A percentile compares a stretch with the other conserved stretches of the same genome.
phyloP scores from a whole-genome alignment of 2,888 invertebrate species.

The Diachrysia chrysitis region DNA sequence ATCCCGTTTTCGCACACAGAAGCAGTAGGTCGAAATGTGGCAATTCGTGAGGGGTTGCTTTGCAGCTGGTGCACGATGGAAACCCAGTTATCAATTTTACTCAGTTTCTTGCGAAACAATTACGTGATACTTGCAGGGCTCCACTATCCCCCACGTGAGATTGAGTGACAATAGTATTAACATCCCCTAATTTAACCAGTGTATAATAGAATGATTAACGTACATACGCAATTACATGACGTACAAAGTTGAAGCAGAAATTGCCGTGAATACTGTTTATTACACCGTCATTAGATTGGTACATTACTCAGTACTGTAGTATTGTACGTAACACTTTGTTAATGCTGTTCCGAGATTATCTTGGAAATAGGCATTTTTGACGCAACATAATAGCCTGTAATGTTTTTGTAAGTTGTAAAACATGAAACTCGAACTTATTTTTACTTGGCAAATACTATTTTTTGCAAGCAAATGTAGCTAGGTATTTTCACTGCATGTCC shows the following conservation, averaged over 20 bases:
- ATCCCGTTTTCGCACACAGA: too few relatives aligned
- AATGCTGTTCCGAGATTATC: background rate
- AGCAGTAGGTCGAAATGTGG: too few relatives aligned
- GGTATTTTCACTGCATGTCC: slow-evolving; percentile 55
- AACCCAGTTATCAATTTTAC: too few relatives aligned
- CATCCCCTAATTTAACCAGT: too few relatives aligned
- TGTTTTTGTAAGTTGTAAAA: background rate
- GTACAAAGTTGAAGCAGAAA: background rate
- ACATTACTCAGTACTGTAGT: background rate
- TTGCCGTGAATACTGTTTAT: background rate
- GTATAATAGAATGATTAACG: too few relatives aligned
- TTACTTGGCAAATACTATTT: slow-evolving; percentile 18
- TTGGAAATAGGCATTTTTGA: background rate
- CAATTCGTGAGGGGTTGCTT: too few relatives aligned
- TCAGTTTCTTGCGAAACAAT: too few relatives aligned
- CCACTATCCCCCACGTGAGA: too few relatives aligned
- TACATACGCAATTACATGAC: too few relatives aligned
- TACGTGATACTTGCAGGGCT: too few relatives aligned
- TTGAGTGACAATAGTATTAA: too few relatives aligned
- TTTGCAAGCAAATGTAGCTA: slow-evolving; percentile 29
- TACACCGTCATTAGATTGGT: background rate
- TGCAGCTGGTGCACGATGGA: too few relatives aligned
- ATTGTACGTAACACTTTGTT: background rate
- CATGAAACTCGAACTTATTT: slow-evolving; percentile 25
- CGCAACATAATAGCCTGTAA: background rate